Conservation (phyloP, 1,140 invertebrate genomes). For the Andricus grossulariae region DNA sequence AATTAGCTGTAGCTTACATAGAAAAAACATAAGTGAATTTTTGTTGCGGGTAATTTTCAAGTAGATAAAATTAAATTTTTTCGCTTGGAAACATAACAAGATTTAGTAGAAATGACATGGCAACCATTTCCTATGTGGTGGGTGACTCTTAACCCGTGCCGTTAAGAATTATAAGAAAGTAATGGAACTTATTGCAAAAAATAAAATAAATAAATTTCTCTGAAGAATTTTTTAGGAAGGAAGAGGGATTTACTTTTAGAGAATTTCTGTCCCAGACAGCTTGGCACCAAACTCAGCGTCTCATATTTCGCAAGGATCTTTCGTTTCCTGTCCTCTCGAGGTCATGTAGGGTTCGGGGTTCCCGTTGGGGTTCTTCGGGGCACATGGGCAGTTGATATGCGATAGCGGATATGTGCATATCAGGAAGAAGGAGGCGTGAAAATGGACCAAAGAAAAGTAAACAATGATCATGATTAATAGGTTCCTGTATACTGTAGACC, state of each 20-base stretch:
- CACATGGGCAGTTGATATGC: background rate
- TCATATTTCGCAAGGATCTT: constrained; percentile 18
- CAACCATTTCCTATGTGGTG: too few relatives aligned
- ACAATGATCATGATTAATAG: constrained; percentile 54
- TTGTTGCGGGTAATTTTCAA: too few relatives aligned
- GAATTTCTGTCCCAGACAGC: background rate
- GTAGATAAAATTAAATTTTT: too few relatives aligned
- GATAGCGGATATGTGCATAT: background rate
- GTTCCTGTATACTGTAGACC: constrained; percentile 20
- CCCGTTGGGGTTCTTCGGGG: background rate
- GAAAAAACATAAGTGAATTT: too few relatives aligned
- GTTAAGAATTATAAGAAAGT: too few relatives aligned
- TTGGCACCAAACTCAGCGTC: constrained; percentile 1
- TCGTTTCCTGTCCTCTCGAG: constrained; percentile 1
- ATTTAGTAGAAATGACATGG: too few relatives aligned
- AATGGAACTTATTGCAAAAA: too few relatives aligned
- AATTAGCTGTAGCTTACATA: too few relatives aligned
- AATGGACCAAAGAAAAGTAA: constrained; percentile 46
- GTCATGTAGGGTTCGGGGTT: background rate
- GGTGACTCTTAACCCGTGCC: too few relatives aligned
- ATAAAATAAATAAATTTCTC: too few relatives aligned
- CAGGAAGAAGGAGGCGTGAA: background rate
- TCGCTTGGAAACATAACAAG: too few relatives aligned
- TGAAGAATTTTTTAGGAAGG: too few relatives aligned
- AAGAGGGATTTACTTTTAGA: background rate